Evolutionary conservation across 2,113 vertebrate species (phyloP).

Genomic region (Pseudorectes ferrugineus): DNA sequence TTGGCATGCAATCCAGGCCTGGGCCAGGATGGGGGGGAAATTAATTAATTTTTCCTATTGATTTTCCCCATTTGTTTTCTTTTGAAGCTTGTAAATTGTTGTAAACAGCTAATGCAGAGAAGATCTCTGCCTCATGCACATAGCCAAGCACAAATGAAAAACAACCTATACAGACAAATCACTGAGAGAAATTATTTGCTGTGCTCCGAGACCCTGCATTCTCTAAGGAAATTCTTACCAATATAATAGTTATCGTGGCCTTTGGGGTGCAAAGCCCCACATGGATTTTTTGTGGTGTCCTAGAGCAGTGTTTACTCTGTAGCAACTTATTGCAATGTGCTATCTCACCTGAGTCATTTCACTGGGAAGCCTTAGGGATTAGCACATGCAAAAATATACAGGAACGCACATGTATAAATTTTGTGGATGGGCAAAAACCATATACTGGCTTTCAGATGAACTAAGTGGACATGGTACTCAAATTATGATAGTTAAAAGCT

Average conservation of each 20-base stretch:
- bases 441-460: neutral
- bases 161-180: neutral
- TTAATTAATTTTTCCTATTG: neutral
- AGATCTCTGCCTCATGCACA: neutral
- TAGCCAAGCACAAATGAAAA: neutral
- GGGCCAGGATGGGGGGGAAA: neutral
- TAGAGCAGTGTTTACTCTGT: neutral
- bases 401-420: neutral
- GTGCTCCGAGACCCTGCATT: neutral
- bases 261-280: neutral
- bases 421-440: neutral
- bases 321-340: neutral
- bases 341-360: neutral
- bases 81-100: neutral
- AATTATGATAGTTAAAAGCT: constrained; percentile 35
- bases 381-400: neutral
- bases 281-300: neutral
- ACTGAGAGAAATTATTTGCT: neutral
- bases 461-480: neutral
- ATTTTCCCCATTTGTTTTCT: neutral
- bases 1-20: neutral
- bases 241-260: neutral
- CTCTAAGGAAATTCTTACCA: neutral
- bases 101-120: neutral
- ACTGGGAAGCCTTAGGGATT: neutral